Evolutionary conservation across 23 tunicate genomes (phyloP).

Genomic region (Aplidium turbinatum): DNA sequence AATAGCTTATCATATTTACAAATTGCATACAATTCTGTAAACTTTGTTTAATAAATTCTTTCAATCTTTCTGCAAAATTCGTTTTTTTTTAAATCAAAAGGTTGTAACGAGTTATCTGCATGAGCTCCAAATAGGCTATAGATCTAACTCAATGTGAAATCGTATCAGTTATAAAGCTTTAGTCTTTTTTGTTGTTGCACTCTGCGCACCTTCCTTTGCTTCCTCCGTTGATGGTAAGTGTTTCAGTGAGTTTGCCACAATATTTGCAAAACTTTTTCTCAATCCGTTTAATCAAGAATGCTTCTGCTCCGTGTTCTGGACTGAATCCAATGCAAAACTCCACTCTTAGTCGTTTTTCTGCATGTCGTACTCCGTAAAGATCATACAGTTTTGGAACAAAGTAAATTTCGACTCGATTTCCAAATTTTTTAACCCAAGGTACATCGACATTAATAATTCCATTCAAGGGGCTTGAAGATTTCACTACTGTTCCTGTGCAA

Average conservation of each 20-base stretch:
- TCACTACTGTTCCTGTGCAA: slow-evolving; percentile 50
- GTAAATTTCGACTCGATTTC: slow-evolving; percentile 10
- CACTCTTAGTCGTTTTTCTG: slow-evolving; percentile 32
- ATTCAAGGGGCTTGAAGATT: slow-evolving; percentile 1
- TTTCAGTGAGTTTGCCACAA: background rate
- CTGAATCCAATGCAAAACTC: slow-evolving; percentile 62
- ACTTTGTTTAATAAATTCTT: no score
- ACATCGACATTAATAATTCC: slow-evolving; percentile 55
- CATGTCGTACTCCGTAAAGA: slow-evolving; percentile 13
- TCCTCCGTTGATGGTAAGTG: slow-evolving; percentile 19
- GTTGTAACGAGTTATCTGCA: no score
- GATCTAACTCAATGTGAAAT: no score
- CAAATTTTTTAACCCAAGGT: background rate
- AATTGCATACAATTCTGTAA: no score
- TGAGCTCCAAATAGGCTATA: no score
- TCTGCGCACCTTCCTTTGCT: slow-evolving; percentile 19
- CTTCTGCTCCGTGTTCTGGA: slow-evolving; percentile 42
- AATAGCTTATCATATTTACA: no score
- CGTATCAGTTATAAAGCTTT: no score
- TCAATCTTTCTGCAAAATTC: no score
- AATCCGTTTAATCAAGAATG: slow-evolving; percentile 6
- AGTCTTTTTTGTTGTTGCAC: no score
- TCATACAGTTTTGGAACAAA: slow-evolving; percentile 48
- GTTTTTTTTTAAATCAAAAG: no score
- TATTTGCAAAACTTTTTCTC: background rate